Conservation (phyloP, 2,797 vertebrate species). For the Geotrypetes seraphini region DNA sequence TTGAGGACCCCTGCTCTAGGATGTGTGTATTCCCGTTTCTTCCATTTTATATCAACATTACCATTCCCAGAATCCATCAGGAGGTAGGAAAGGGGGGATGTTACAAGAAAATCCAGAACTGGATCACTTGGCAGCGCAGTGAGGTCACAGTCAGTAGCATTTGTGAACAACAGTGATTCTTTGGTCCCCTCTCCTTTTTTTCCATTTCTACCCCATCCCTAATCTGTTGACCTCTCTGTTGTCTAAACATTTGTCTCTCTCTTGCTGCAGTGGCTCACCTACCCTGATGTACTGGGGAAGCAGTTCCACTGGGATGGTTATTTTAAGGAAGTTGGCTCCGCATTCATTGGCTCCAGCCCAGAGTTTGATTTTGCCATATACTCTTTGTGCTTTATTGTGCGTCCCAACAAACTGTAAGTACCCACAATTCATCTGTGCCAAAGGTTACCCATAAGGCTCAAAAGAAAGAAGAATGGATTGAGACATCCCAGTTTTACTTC, state of each 20-base stretch:
- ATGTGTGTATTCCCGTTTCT: no score
- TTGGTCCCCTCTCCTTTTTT: no score
- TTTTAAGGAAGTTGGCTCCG: constrained; percentile 80
- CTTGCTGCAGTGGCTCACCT: constrained; percentile 64
- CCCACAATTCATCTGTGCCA: no score
- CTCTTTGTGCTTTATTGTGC: constrained; percentile 78
- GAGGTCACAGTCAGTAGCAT: no score
- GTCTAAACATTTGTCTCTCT: neutral
- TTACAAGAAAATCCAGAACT: neutral
- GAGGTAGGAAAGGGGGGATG: no score
- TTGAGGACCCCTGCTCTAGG: no score
- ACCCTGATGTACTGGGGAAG: constrained; percentile 78
- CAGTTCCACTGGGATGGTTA: constrained; percentile 89
- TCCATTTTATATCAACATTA: no score
- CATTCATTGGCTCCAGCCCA: constrained; percentile 84
- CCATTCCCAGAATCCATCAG: no score
- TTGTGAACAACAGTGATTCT: neutral
- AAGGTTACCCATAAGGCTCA: no score
- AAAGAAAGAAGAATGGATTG: no score
- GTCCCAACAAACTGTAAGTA: constrained; percentile 76
- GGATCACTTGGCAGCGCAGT: accelerated
- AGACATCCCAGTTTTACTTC: no score
- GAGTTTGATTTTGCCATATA: constrained; percentile 89
- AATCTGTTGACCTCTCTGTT: neutral
- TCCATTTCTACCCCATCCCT: accelerated